These are phyloP conservation scores for Schizopygopsis pylzovi DNA, from an alignment of 2,797 vertebrate genomes.

Conservation along the genomic window DNA sequence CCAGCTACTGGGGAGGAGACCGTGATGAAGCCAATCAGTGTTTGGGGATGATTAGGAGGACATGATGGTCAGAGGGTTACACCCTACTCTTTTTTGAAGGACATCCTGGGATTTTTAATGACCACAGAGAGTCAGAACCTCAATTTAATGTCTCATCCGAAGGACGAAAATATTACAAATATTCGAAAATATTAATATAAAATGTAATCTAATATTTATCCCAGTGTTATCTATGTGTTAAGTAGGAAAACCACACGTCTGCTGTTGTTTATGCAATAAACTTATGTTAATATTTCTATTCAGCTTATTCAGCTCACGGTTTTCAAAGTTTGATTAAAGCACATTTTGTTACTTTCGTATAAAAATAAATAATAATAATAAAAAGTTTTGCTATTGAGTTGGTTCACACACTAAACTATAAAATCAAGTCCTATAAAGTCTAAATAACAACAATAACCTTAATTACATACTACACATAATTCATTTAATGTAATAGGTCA, in stretches of 20 bases:
- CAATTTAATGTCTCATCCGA: too few species aligned
- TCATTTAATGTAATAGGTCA: not conserved
- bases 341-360: not conserved
- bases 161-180: too few species aligned
- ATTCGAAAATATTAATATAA: not conserved
- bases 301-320: not conserved
- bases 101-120: too few species aligned
- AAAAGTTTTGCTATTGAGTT: not conserved
- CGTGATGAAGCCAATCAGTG: too few species aligned
- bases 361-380: not conserved
- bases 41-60: too few species aligned
- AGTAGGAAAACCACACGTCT: too few species aligned
- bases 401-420: not conserved
- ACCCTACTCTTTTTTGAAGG: too few species aligned
- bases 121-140: too few species aligned
- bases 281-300: not conserved
- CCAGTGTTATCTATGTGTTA: not conserved
- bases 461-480: not conserved
- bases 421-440: not conserved
- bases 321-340: not conserved
- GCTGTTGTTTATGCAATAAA: not conserved
- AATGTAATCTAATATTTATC: not conserved
- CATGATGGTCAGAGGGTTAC: too few species aligned
- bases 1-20: too few species aligned
- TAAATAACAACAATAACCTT: not conserved